phyloP scores from a whole-genome alignment of 2,888 invertebrate species.

The Ophraella communa region DNA sequence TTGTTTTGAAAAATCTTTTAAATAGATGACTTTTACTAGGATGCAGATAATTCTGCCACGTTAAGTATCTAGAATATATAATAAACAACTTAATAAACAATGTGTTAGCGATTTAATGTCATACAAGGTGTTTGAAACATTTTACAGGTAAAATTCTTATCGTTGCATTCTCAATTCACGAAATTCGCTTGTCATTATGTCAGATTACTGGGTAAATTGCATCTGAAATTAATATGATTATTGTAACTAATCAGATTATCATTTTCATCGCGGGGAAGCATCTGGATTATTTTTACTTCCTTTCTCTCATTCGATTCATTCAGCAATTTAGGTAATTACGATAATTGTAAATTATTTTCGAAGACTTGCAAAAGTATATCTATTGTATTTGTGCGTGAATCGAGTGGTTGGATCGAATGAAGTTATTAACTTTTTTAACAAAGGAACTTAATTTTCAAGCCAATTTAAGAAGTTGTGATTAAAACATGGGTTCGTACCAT shows the following conservation, averaged over 20 bases:
- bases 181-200: constrained; percentile 33
- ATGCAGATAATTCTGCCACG: no score
- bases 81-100: no score
- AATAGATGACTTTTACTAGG: no score
- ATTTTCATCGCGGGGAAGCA: constrained; percentile 30
- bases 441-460: neutral
- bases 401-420: neutral
- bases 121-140: no score
- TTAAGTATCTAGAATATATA: no score
- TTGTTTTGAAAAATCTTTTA: no score
- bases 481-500: no score
- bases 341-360: constrained; percentile 22
- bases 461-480: no score
- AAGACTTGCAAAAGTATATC: constrained; percentile 26
- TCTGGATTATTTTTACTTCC: constrained; percentile 9
- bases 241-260: constrained; percentile 29
- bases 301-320: constrained; percentile 25
- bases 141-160: no score
- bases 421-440: neutral
- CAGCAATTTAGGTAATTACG: constrained; percentile 18
- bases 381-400: neutral
- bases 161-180: no score
- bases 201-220: constrained; percentile 25
- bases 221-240: constrained; percentile 34
- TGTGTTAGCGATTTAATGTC: no score